A percentile compares a stretch with the other conserved stretches of the same genome.
Conservation (phyloP, 2,797 vertebrate genomes). For the Lemur catta region DNA sequence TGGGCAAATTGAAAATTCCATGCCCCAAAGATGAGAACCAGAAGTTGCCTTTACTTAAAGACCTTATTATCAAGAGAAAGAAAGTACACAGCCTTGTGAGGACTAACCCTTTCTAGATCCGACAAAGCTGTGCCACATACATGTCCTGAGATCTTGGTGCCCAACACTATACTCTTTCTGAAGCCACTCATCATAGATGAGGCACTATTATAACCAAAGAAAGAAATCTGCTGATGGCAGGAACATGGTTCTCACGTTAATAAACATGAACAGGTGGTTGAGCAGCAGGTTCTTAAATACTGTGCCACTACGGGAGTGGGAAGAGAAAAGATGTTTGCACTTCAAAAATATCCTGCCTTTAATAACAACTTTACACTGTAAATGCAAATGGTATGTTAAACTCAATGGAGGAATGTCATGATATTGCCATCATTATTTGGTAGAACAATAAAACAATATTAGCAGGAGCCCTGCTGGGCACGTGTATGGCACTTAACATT, state of each 20-base stretch:
- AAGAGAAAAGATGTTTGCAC: conserved; percentile 35
- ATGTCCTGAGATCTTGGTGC: neutral
- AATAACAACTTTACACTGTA: conserved; percentile 53
- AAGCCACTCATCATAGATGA: neutral
- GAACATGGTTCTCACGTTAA: neutral
- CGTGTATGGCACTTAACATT: conserved; percentile 43
- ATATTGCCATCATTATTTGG: conserved; percentile 32
- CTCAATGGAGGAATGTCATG: neutral
- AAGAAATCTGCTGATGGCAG: neutral
- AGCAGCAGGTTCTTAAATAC: conserved; percentile 56
- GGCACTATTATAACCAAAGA: neutral
- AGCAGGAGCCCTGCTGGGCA: conserved; percentile 36
- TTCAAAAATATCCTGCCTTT: conserved; percentile 66
- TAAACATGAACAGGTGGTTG: conserved; percentile 43
- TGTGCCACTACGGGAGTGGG: neutral
- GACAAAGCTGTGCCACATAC: neutral
- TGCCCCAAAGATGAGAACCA: neutral
- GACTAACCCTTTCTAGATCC: neutral
- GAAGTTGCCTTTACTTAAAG: neutral
- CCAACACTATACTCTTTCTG: neutral
- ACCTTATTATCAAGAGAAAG: neutral
- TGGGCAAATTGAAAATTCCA: neutral
- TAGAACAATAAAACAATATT: conserved; percentile 50
- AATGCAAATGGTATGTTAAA: conserved; percentile 55
- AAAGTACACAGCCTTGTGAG: neutral